Conservation (phyloP, 2,113 vertebrate species). For the Pachypanchax playfairii region DNA sequence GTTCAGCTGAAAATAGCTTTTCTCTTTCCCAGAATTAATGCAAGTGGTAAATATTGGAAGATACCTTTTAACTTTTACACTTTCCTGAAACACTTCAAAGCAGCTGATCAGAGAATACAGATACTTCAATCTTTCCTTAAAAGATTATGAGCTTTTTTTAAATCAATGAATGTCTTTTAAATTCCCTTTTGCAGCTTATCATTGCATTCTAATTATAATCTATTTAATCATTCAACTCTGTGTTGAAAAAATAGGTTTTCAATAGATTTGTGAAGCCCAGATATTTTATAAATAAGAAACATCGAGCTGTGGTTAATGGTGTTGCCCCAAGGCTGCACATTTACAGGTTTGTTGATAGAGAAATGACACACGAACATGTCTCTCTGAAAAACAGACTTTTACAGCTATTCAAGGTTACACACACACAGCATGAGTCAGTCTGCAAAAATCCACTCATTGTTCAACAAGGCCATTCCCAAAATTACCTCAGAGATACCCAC, state of each 20-base stretch:
- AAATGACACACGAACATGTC: constrained; percentile 3
- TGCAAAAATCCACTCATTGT: constrained; percentile 24
- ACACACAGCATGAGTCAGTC: constrained; percentile 38
- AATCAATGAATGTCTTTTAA: too few relatives aligned
- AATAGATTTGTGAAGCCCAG: neutral
- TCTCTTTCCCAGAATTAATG: constrained; percentile 37
- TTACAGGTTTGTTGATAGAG: constrained; percentile 2
- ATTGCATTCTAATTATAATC: too few relatives aligned
- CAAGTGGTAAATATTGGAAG: constrained; percentile 46
- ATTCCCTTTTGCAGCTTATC: too few relatives aligned
- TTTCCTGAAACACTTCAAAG: constrained; percentile 41
- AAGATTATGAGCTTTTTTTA: too few relatives aligned
- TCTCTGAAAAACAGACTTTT: constrained; percentile 16
- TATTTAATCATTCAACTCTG: too few relatives aligned
- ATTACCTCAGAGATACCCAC: neutral
- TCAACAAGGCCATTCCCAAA: constrained; percentile 41
- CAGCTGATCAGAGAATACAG: constrained; percentile 9
- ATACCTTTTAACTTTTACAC: constrained; percentile 36
- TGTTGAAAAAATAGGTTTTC: too few relatives aligned
- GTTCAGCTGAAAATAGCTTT: constrained; percentile 44
- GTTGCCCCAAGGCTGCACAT: constrained; percentile 21
- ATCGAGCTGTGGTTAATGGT: constrained; percentile 4
- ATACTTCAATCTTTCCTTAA: neutral
- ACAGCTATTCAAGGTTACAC: constrained; percentile 35
- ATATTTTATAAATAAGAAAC: constrained; percentile 23